Evolutionary conservation across 2,888 invertebrate species (phyloP).

Genomic region (Alloplasta piceator): DNA sequence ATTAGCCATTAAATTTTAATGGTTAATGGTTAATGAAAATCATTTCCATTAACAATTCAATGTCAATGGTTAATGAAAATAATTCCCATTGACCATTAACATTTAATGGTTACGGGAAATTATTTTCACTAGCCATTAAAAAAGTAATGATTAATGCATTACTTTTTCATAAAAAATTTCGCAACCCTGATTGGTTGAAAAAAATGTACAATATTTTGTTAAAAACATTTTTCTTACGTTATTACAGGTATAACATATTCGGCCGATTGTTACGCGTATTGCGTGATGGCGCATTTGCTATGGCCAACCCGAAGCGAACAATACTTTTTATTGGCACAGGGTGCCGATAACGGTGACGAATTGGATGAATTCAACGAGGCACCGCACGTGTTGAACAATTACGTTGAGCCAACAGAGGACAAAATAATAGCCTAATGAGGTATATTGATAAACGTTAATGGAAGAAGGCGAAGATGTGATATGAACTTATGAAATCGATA

Average conservation of each 20-base stretch:
- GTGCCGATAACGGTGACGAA: conserved; percentile 87
- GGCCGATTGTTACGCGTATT: conserved; percentile 97
- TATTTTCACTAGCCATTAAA: too few species aligned
- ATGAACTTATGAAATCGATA: conserved; percentile 32
- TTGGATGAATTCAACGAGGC: conserved; percentile 96
- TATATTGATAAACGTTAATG: conserved; percentile 9
- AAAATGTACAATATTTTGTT: conserved; percentile 33
- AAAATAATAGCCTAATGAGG: conserved; percentile 80
- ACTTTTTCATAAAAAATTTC: too few species aligned
- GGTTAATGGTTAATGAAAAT: too few species aligned
- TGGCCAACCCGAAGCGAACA: conserved; percentile 98
- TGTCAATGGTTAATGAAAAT: too few species aligned
- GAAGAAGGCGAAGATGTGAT: conserved; percentile 36
- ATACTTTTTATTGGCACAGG: conserved; percentile 91
- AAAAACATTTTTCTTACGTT: conserved; percentile 36
- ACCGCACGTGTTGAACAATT: conserved; percentile 90
- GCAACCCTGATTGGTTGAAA: too few species aligned
- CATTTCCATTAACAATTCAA: too few species aligned
- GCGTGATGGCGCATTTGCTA: conserved; percentile 96
- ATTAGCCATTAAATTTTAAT: too few species aligned
- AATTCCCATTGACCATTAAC: too few species aligned
- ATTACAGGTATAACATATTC: conserved; percentile 95
- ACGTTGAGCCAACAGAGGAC: conserved; percentile 82
- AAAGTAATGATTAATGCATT: too few species aligned
- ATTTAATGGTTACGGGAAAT: too few species aligned